phyloP scores from a whole-genome alignment of 2,113 vertebrate genomes.

The Silurus glanis region DNA sequence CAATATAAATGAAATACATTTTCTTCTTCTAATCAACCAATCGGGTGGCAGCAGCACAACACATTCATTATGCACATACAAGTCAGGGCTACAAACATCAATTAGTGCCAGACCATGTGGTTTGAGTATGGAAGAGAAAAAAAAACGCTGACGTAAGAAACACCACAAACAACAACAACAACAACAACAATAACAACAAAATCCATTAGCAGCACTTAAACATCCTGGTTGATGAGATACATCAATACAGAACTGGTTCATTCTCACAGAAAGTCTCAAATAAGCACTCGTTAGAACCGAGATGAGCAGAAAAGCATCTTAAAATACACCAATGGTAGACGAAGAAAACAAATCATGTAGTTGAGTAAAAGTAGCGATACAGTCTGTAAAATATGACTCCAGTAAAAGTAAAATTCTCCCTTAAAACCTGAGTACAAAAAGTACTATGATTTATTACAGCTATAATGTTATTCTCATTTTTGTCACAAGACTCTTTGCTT shows the following conservation, averaged over 20 bases:
- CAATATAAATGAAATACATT: background rate
- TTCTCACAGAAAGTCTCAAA: background rate
- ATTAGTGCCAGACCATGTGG: background rate
- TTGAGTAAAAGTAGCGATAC: no score
- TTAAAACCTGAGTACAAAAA: no score
- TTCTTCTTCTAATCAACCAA: background rate
- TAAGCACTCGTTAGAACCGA: background rate
- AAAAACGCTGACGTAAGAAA: background rate
- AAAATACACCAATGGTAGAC: background rate
- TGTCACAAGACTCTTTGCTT: no score
- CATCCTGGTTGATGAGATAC: background rate
- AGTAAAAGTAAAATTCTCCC: no score
- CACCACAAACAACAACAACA: background rate
- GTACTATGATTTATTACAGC: no score
- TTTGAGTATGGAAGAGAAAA: background rate
- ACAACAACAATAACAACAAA: background rate
- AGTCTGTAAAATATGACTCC: no score
- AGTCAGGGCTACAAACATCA: background rate
- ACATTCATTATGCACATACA: background rate
- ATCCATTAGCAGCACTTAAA: background rate
- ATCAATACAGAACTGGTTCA: background rate
- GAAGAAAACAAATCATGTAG: no score
- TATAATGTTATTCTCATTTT: no score
- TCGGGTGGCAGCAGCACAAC: background rate
- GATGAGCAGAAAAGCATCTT: background rate